Evolutionary conservation across 1,140 invertebrate genomes (phyloP).

Genomic region (Camponotus floridanus): DNA sequence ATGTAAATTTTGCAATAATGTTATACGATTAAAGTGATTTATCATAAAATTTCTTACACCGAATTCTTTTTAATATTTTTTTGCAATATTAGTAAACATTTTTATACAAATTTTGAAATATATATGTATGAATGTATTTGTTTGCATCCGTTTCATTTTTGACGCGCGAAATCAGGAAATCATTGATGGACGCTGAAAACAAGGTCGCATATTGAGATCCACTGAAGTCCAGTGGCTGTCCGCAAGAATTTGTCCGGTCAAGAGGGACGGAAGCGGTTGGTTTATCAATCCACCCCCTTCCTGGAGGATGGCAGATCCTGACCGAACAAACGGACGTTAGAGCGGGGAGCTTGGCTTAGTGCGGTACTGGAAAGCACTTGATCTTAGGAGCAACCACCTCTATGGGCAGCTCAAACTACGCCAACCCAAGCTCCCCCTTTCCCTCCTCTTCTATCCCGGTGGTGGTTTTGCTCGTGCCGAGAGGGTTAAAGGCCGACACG

Average conservation of each 20-base stretch:
- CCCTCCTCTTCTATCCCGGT: not conserved
- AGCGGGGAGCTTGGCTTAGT: constrained; percentile 70
- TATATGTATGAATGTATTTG: not conserved
- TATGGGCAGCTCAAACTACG: constrained; percentile 75
- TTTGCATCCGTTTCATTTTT: not conserved
- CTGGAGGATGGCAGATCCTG: constrained; percentile 64
- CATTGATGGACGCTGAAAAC: constrained; percentile 60
- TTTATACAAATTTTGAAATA: not conserved
- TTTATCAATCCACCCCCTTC: constrained; percentile 79
- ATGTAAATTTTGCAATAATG: not conserved
- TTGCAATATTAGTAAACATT: not conserved
- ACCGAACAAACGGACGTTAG: constrained; percentile 71
- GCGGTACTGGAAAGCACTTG: constrained; percentile 77
- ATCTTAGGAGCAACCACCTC: constrained; percentile 77
- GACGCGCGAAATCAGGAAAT: not conserved
- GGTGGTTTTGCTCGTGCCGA: constrained; percentile 77
- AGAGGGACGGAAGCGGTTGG: constrained; percentile 71
- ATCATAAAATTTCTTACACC: not conserved
- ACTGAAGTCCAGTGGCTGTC: constrained; percentile 73
- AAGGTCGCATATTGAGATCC: constrained; percentile 72
- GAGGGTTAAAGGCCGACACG: constrained; percentile 73
- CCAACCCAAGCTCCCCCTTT: constrained; percentile 60
- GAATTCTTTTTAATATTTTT: not conserved
- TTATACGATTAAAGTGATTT: not conserved
- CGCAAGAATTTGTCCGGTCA: constrained; percentile 78